phyloP scores from a whole-genome alignment of 92 coral and sea anemone genomes.

The Pocillopora meandrina region DNA sequence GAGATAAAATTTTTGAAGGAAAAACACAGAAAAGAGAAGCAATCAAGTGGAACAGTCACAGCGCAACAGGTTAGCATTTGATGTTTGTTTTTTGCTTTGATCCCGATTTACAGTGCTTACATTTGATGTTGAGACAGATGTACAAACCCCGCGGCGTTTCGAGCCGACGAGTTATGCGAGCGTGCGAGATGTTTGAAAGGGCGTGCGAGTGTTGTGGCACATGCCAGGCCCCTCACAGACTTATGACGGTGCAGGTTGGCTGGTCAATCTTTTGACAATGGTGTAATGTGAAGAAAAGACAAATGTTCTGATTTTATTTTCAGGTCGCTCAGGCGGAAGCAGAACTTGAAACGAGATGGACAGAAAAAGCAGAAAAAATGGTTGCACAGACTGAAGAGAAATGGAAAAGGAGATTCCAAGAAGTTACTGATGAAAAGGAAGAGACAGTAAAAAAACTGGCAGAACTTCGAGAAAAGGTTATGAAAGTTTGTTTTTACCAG shows the following conservation, averaged over 20 bases:
- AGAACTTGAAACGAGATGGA: conserved; percentile 87
- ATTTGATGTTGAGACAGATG: no score
- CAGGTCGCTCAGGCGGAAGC: conserved; percentile 82
- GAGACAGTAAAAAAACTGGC: conserved; percentile 58
- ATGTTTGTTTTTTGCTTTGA: neutral
- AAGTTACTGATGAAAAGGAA: conserved; percentile 83
- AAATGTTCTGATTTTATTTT: neutral
- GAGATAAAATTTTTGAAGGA: conserved; percentile 81
- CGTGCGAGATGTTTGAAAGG: no score
- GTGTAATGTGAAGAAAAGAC: neutral
- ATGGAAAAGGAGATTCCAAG: conserved; percentile 86
- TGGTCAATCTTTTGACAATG: neutral
- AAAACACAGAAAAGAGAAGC: conserved; percentile 86
- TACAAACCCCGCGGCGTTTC: no score
- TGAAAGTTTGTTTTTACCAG: neutral
- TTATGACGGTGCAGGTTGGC: no score
- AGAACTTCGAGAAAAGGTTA: conserved; percentile 80
- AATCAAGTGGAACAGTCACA: conserved; percentile 77
- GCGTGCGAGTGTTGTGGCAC: no score
- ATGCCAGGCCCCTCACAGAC: no score
- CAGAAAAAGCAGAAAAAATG: conserved; percentile 89
- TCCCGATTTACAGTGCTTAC: no score
- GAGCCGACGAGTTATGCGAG: no score
- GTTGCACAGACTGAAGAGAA: conserved; percentile 84
- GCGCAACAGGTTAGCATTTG: conserved; percentile 74